Conservation (phyloP, 2,888 invertebrate genomes). For the Callinectes sapidus region DNA sequence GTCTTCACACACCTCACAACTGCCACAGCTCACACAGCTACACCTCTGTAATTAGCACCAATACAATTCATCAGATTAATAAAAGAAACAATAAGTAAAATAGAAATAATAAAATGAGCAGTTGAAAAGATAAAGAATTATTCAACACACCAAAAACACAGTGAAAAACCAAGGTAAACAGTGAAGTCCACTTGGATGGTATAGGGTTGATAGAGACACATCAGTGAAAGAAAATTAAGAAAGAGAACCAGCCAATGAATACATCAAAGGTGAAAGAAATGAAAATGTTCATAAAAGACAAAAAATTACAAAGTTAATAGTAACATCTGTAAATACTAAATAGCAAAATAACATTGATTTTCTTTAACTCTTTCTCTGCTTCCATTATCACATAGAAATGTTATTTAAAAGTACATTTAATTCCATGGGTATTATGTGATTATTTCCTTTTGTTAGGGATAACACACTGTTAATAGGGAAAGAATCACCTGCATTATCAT, state of each 20-base stretch:
- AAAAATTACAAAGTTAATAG: background rate
- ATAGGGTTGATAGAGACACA: background rate
- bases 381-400: background rate
- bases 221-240: no score
- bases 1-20: conserved; percentile 30
- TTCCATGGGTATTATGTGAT: background rate
- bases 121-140: background rate
- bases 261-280: background rate
- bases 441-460: background rate
- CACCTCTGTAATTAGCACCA: conserved; percentile 28
- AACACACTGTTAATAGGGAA: background rate
- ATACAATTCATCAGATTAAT: background rate
- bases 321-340: background rate
- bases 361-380: background rate
- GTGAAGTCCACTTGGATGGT: background rate
- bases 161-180: background rate
- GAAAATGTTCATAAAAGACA: background rate
- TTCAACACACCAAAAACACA: background rate
- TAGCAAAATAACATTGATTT: background rate
- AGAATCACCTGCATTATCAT: background rate
- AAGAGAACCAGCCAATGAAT: no score
- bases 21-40: conserved; percentile 24
- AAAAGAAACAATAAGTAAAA: background rate
- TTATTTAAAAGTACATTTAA: background rate
- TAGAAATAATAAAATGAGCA: background rate